A percentile compares a stretch with the other conserved stretches of the same genome.
These are phyloP conservation scores for Zaprionus tsacasi DNA, from an alignment of 1,140 invertebrate species.

Conservation along the genomic window DNA sequence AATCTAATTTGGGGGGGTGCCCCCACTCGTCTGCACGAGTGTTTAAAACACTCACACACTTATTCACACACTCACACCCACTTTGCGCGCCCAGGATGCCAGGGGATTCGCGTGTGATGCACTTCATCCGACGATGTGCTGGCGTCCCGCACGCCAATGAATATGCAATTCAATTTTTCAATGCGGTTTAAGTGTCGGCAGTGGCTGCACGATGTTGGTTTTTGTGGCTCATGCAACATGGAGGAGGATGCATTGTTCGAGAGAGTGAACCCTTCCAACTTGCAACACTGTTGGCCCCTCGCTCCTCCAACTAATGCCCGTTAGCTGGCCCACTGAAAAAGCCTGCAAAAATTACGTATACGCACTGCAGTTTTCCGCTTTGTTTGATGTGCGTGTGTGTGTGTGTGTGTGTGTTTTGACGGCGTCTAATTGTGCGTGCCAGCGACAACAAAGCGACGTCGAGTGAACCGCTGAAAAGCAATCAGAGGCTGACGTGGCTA, in stretches of 20 bases:
- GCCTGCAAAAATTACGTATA: conserved; percentile 31
- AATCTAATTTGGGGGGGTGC: conserved; percentile 36
- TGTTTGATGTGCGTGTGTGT: conserved; percentile 16
- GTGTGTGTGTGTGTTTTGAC: conserved; percentile 18
- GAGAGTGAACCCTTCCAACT: not conserved
- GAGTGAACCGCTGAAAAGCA: not conserved
- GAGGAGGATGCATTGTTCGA: not conserved
- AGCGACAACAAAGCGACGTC: conserved; percentile 29
- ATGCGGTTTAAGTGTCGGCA: not conserved
- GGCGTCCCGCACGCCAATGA: conserved; percentile 16
- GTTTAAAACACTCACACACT: not conserved
- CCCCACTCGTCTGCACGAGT: conserved; percentile 1
- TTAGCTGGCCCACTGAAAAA: not conserved
- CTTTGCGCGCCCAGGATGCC: not conserved
- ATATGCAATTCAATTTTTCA: conserved; percentile 39
- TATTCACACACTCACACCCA: not conserved
- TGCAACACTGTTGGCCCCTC: not conserved
- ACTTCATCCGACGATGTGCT: conserved; percentile 22
- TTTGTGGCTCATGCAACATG: not conserved
- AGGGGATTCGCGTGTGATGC: conserved; percentile 24
- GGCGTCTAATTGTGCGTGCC: conserved; percentile 37
- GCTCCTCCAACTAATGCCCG: not conserved
- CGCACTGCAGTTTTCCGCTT: conserved; percentile 25
- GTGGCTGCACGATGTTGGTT: conserved; percentile 9
- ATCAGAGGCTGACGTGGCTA: not conserved